Conservation (phyloP, 2,797 vertebrate genomes). For the Coregonus ussuriensis region DNA sequence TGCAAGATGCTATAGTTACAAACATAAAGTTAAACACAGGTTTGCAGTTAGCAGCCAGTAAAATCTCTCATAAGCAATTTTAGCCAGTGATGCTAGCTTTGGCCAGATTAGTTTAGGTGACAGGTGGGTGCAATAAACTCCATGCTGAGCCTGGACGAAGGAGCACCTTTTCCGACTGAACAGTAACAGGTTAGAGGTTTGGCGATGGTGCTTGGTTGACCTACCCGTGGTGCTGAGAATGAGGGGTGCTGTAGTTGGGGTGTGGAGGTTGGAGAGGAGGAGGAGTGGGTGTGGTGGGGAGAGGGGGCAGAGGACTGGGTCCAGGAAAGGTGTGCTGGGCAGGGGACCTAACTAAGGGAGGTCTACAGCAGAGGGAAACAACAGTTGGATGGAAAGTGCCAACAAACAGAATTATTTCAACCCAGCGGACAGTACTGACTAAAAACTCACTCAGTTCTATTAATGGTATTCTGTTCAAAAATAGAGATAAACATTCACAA, state of each 20-base stretch:
- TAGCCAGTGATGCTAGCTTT: background rate
- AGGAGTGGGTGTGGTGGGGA: constrained; percentile 42
- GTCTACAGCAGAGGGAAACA: constrained; percentile 68
- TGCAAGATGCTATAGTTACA: no score
- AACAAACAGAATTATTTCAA: no score
- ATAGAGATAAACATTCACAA: no score
- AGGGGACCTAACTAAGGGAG: constrained; percentile 61
- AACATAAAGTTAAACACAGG: no score
- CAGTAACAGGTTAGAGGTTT: background rate
- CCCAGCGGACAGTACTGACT: no score
- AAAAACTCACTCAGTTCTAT: background rate
- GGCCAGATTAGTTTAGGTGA: background rate
- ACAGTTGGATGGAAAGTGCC: no score
- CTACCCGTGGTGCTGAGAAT: constrained; percentile 72
- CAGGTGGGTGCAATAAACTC: background rate
- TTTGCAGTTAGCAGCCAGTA: no score
- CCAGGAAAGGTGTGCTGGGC: constrained; percentile 67
- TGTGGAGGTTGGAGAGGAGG: constrained; percentile 66
- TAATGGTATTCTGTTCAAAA: background rate
- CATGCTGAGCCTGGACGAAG: background rate
- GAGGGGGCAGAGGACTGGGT: constrained; percentile 61
- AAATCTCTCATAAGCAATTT: background rate
- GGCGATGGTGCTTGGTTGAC: constrained; percentile 42
- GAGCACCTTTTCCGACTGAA: background rate
- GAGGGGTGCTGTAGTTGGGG: constrained; percentile 63